Conservation (phyloP, 2,888 invertebrate genomes). For the Acanthoscelides obtectus region DNA sequence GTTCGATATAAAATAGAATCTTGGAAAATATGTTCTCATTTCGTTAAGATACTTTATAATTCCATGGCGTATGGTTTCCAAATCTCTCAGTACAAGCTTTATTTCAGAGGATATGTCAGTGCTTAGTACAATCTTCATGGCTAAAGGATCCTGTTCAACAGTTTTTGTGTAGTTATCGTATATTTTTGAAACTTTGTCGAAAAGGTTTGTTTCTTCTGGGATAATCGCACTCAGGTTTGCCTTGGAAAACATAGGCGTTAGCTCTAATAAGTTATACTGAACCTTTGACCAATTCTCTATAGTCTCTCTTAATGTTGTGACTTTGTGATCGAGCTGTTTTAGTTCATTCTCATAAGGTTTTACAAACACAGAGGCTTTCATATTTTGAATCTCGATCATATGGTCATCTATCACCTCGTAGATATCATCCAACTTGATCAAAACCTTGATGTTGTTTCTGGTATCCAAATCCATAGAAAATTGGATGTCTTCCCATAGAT, state of each 20-base stretch:
- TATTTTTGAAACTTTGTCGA: slow-evolving; percentile 27
- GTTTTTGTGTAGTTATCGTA: slow-evolving; percentile 23
- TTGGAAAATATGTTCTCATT: slow-evolving; percentile 71
- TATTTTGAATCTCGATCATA: slow-evolving; percentile 72
- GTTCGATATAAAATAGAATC: slow-evolving; percentile 84
- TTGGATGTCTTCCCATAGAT: slow-evolving; percentile 67
- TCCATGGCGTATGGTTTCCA: slow-evolving; percentile 75
- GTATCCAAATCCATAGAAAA: slow-evolving; percentile 61
- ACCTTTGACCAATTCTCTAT: slow-evolving; percentile 76
- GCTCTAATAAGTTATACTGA: slow-evolving; percentile 75
- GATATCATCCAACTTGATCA: slow-evolving; percentile 68
- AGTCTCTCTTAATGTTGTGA: slow-evolving; percentile 59
- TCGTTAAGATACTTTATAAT: slow-evolving; percentile 75
- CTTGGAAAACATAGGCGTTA: slow-evolving; percentile 76
- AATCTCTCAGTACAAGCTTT: slow-evolving; percentile 56
- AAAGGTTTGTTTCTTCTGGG: slow-evolving; percentile 44
- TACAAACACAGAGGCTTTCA: slow-evolving; percentile 78
- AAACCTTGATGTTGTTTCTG: slow-evolving; percentile 62
- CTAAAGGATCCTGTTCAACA: slow-evolving; percentile 55
- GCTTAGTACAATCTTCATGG: slow-evolving; percentile 57
- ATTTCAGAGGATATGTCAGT: slow-evolving; percentile 62
- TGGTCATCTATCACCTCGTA: slow-evolving; percentile 74
- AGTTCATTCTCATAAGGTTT: slow-evolving; percentile 69
- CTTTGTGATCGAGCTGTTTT: slow-evolving; percentile 65
- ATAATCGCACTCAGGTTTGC: slow-evolving; percentile 61